Base-by-base conservation (phyloP, 2,888 invertebrate genomes). In the Agriopis marginaria region DNA sequence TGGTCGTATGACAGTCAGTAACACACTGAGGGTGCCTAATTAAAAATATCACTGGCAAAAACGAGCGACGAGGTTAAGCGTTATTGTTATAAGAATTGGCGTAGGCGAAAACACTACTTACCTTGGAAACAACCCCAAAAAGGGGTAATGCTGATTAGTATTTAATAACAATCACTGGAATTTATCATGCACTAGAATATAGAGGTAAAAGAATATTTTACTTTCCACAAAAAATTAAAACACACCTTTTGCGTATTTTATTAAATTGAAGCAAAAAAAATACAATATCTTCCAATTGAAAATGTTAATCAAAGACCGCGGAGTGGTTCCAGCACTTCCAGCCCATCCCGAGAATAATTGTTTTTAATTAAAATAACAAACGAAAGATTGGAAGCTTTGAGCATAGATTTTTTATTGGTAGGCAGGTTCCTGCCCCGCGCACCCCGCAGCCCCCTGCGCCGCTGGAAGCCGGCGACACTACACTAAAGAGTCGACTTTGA, bases 321-420 rank as follows among this genome's bases (percentile, higher is more conserved):
- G 53, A 11, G 7, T 54, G 66, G 11, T 50, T 45, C 23, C 32
- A 58, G 39, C 32, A 23, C 62, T 50, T 45, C 23, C 32, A 58
- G 39, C 32, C 40, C 62, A 59, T 42, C 49, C 49, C 17, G 17
- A 47, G 32, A 58, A 58, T 63, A 63, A 63, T 70, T 63, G 59
- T 44, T 63, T 68, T 66, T 70, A 63, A 66, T 66, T 70, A 66
- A 66, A 70, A 63, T 55, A 71, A 63, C 74, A 71, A 74, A 63
- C 64, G 55, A 50, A 56, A 55, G 50, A 64, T 64, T 55, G 61
- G 40, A 56, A 64, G 50, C 64, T 61, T 55, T 40, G 55, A 60
- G 2, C 32, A 10, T 50, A 50, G 49, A 32, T 54, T 64, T 61
- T 68, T 69, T 69, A 51, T 69, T 68, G 40, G 59, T 23, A 23